These are phyloP conservation scores for Lycaena phlaeas DNA, from an alignment of 2,888 invertebrate genomes.

Conservation along the genomic window DNA sequence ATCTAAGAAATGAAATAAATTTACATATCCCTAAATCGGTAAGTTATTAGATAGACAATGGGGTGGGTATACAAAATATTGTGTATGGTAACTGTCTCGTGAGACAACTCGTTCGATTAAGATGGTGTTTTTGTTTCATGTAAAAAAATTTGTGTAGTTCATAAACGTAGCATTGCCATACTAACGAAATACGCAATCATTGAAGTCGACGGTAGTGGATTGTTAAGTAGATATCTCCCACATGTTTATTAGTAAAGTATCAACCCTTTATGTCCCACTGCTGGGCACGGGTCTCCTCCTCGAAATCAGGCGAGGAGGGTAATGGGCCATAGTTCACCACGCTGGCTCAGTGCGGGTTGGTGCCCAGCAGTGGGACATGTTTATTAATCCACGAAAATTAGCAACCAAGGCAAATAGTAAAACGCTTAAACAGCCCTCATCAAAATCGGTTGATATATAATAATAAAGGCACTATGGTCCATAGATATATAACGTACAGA, in stretches of 20 bases:
- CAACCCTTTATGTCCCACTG: too few relatives aligned
- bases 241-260: not conserved
- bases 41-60: conserved; percentile 3
- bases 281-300: too few relatives aligned
- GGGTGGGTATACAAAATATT: not conserved
- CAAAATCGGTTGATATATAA: too few relatives aligned
- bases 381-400: not conserved
- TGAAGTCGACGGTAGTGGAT: not conserved
- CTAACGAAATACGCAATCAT: conserved; percentile 8
- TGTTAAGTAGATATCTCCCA: not conserved
- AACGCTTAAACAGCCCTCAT: too few relatives aligned
- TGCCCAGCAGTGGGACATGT: too few relatives aligned
- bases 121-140: not conserved
- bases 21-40: conserved; percentile 6
- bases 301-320: too few relatives aligned
- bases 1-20: conserved; percentile 5
- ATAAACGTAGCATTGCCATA: conserved; percentile 7
- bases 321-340: too few relatives aligned
- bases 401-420: too few relatives aligned
- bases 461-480: too few relatives aligned
- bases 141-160: not conserved
- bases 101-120: not conserved
- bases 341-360: too few relatives aligned
- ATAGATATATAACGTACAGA: too few relatives aligned
- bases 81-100: conserved; percentile 1